Conservation (phyloP, 2,113 vertebrate species). For the Thalassoma bifasciatum region DNA sequence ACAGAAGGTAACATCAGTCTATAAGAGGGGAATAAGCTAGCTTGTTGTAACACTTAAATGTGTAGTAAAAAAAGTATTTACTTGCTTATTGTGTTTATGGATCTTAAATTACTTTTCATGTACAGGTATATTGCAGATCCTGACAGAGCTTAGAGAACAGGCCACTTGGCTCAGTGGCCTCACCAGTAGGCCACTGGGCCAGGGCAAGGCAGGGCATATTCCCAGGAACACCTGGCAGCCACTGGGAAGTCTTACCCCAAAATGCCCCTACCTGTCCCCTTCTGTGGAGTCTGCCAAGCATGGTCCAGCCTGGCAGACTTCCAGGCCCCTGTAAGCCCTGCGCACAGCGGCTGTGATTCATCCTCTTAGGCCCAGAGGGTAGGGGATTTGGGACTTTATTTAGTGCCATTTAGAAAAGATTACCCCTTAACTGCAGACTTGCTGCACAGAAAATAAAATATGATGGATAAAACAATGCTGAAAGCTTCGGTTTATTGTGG, state of each 20-base stretch:
- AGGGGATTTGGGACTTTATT: constrained; percentile 80
- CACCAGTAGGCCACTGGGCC: constrained; percentile 21
- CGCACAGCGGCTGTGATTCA: constrained; percentile 70
- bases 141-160: not conserved
- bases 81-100: not conserved
- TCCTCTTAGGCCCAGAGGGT: constrained; percentile 74
- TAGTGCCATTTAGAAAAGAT: constrained; percentile 81
- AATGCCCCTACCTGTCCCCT: constrained; percentile 33
- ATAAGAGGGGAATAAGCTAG: not conserved
- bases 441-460: constrained; percentile 36
- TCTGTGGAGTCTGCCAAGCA: constrained; percentile 22
- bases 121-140: too few relatives aligned
- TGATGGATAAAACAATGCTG: constrained; percentile 51
- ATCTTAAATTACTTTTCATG: not conserved
- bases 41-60: not conserved
- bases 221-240: constrained; percentile 10
- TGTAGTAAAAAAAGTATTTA: not conserved
- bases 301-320: constrained; percentile 59
- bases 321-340: constrained; percentile 72
- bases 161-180: constrained; percentile 9
- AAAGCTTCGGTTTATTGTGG: constrained; percentile 23
- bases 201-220: constrained; percentile 16
- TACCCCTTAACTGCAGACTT: constrained; percentile 73
- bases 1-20: not conserved
- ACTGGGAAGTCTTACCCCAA: constrained; percentile 27